Percentiles rank a stretch among this genome's conserved stretches.
phyloP scores from a whole-genome alignment of 2,888 invertebrate species.

The Orthosia gracilis region DNA sequence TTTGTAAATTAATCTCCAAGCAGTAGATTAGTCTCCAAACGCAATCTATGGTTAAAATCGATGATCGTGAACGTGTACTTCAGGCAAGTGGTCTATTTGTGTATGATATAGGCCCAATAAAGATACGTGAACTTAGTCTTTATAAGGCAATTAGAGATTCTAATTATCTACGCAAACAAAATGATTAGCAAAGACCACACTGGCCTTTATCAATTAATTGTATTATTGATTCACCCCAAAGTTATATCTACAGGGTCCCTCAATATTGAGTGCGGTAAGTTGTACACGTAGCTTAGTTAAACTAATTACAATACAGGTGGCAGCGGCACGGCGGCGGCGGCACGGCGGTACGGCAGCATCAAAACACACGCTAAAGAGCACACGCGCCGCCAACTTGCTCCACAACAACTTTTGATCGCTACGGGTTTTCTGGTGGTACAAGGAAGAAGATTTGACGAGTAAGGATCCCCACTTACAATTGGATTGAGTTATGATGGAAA shows the following conservation, averaged over 20 bases:
- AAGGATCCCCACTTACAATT: neutral
- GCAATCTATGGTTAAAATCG: too few relatives aligned
- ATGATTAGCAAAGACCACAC: too few relatives aligned
- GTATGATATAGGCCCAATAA: too few relatives aligned
- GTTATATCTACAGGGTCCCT: slow-evolving; percentile 10
- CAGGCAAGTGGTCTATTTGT: too few relatives aligned
- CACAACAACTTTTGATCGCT: slow-evolving; percentile 79
- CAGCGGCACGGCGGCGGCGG: slow-evolving; percentile 75
- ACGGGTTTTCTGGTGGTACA: slow-evolving; percentile 68
- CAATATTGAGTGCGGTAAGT: slow-evolving; percentile 43
- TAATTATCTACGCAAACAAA: too few relatives aligned
- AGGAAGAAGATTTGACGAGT: slow-evolving; percentile 59
- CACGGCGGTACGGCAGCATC: slow-evolving; percentile 68
- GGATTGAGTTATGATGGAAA: too few relatives aligned
- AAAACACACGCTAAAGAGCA: slow-evolving; percentile 82
- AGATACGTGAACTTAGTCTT: too few relatives aligned
- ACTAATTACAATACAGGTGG: slow-evolving; percentile 89
- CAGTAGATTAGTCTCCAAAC: too few relatives aligned
- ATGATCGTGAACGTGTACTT: too few relatives aligned
- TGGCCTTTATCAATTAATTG: neutral
- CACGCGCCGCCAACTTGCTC: slow-evolving; percentile 82
- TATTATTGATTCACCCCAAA: neutral
- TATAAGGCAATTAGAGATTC: too few relatives aligned
- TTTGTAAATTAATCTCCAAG: too few relatives aligned
- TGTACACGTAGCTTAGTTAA: slow-evolving; percentile 78